phyloP scores from a whole-genome alignment of 2,888 invertebrate species.

The Esperia sulphurella region DNA sequence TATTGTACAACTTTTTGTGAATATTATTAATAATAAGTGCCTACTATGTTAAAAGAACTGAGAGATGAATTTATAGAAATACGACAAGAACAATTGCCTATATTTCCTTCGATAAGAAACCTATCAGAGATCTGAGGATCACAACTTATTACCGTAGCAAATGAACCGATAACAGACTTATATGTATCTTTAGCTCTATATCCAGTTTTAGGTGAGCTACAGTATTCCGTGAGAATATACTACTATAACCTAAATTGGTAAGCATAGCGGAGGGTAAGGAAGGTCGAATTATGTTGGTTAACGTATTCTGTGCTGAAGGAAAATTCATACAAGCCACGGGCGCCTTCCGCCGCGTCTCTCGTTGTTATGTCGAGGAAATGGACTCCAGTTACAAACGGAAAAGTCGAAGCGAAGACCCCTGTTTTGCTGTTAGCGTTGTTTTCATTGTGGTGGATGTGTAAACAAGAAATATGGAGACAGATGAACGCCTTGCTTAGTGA shows the following conservation, averaged over 20 bases:
- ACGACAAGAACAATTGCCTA: constrained; percentile 12
- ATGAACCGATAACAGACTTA: constrained; percentile 55
- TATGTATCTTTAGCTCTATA: constrained; percentile 33
- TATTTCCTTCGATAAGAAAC: constrained; percentile 49
- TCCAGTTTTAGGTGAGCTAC: constrained; percentile 35
- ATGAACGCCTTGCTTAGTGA: background rate
- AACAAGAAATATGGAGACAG: constrained; percentile 15
- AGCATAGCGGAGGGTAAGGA: constrained; percentile 14
- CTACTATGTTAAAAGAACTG: background rate
- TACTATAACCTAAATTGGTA: constrained; percentile 16
- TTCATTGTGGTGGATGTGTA: constrained; percentile 30
- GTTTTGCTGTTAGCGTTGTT: constrained; percentile 33
- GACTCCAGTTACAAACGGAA: constrained; percentile 48
- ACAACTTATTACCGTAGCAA: constrained; percentile 57
- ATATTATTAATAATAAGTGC: too few species aligned
- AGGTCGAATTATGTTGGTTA: constrained; percentile 35
- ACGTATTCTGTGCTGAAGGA: constrained; percentile 27
- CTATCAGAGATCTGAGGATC: constrained; percentile 48
- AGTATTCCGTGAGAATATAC: constrained; percentile 14
- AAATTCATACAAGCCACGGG: constrained; percentile 58
- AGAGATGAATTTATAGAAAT: constrained; percentile 3
- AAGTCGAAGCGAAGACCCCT: constrained; percentile 39
- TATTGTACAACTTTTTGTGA: too few species aligned
- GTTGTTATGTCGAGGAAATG: constrained; percentile 61
- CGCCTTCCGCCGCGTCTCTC: constrained; percentile 46